A percentile compares a stretch with the other conserved stretches of the same genome.
Evolutionary conservation across 2,888 invertebrate species (phyloP).

Genomic region (Cataglyphis cursor): DNA sequence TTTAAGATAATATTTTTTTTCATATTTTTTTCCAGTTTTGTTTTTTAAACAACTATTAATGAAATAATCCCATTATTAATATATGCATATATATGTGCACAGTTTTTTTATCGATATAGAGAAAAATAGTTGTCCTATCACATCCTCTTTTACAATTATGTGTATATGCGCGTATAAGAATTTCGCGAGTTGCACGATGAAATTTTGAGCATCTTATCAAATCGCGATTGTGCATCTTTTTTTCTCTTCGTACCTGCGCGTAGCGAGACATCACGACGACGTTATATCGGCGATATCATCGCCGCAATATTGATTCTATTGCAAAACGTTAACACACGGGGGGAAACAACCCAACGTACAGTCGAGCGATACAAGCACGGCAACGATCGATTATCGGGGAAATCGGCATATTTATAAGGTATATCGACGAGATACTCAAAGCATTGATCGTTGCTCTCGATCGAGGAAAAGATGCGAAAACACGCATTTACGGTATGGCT

Average conservation of each 20-base stretch:
- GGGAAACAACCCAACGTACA: slow-evolving; percentile 76
- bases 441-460: slow-evolving; percentile 45
- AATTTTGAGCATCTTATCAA: slow-evolving; percentile 5
- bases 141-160: slow-evolving; percentile 78
- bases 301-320: slow-evolving; percentile 65
- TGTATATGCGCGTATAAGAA: slow-evolving; percentile 33
- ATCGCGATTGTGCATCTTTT: background rate
- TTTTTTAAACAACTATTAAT: background rate
- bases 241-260: background rate
- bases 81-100: background rate
- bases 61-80: background rate
- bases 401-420: slow-evolving; percentile 54
- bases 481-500: slow-evolving; percentile 40
- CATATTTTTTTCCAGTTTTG: background rate
- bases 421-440: slow-evolving; percentile 59
- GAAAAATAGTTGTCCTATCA: slow-evolving; percentile 78
- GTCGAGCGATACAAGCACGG: slow-evolving; percentile 84
- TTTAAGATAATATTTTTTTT: background rate
- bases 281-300: slow-evolving; percentile 68
- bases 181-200: background rate
- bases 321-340: slow-evolving; percentile 73
- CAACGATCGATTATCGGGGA: slow-evolving; percentile 76
- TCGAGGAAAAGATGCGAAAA: background rate
- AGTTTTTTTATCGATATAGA: slow-evolving; percentile 42
- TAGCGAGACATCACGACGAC: slow-evolving; percentile 66